A percentile compares a stretch with the other conserved stretches of the same genome.
These are phyloP conservation scores for Heteronetta atricapilla DNA, from an alignment of 2,113 vertebrate genomes.

Conservation along the genomic window DNA sequence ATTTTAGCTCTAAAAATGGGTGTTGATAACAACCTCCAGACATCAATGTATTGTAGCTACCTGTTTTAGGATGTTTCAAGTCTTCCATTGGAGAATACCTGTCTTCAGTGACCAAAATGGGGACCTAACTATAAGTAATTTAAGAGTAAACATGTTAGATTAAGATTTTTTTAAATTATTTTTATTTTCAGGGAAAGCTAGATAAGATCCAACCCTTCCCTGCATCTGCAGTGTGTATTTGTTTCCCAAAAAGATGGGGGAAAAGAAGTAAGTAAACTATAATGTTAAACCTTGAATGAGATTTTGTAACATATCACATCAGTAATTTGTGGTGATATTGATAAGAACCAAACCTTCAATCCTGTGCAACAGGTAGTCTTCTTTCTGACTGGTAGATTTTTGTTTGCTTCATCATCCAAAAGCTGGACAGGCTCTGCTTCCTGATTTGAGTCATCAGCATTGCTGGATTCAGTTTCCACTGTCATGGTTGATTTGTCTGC, in stretches of 20 bases:
- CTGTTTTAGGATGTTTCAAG: neutral
- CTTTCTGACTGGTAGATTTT: neutral
- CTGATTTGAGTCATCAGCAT: neutral
- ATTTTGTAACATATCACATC: neutral
- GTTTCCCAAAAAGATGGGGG: neutral
- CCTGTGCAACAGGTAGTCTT: constrained; percentile 3
- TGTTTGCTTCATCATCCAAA: neutral
- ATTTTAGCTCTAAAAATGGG: neutral
- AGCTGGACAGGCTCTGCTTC: constrained; percentile 21
- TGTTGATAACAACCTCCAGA: neutral
- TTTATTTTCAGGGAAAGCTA: neutral
- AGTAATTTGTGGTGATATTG: neutral
- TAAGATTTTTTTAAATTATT: neutral
- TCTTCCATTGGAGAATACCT: neutral
- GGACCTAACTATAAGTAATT: neutral
- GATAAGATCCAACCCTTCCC: neutral
- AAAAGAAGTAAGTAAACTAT: neutral
- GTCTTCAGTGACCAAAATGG: neutral
- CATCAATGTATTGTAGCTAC: neutral
- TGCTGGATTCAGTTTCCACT: neutral
- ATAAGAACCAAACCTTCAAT: constrained; percentile 70
- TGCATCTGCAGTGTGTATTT: neutral
- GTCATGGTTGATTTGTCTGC: neutral
- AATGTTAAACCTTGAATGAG: neutral
- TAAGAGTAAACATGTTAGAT: neutral